Evolutionary conservation across 1,140 invertebrate species (phyloP).

Genomic region (Zaprionus ornatus): DNA sequence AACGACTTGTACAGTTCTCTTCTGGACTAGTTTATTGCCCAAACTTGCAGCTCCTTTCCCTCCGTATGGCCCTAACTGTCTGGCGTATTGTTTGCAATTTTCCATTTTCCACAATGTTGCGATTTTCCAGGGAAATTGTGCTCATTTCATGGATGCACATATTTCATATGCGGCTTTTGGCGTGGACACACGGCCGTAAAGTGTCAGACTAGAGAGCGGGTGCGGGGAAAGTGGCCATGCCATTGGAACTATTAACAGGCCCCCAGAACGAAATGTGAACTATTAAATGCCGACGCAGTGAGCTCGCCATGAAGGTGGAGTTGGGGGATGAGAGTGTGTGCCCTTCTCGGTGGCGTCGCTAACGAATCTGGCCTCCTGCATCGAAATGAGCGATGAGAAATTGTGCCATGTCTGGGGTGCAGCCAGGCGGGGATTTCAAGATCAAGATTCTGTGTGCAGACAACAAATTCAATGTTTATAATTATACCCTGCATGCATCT

Average conservation of each 20-base stretch:
- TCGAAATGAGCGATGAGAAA: conserved; percentile 73
- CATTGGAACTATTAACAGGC: conserved; percentile 56
- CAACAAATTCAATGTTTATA: conserved; percentile 58
- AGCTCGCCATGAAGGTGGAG: not conserved
- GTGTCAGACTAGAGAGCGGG: conserved; percentile 32
- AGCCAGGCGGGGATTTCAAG: conserved; percentile 54
- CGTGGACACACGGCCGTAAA: conserved; percentile 47
- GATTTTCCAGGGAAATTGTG: conserved; percentile 75
- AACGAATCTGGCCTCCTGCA: conserved; percentile 64
- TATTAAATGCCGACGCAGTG: conserved; percentile 15
- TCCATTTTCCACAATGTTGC: conserved; percentile 82
- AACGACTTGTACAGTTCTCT: not conserved
- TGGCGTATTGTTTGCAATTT: conserved; percentile 24
- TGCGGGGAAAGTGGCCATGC: not conserved
- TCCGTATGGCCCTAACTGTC: not conserved
- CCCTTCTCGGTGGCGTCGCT: not conserved
- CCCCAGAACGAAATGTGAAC: conserved; percentile 25
- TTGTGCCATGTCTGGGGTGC: conserved; percentile 67
- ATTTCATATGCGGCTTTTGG: conserved; percentile 69
- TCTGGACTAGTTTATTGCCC: conserved; percentile 15
- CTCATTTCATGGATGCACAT: conserved; percentile 77
- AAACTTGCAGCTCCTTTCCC: not conserved
- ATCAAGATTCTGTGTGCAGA: conserved; percentile 55
- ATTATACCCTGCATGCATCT: conserved; percentile 33
- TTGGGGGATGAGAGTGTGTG: not conserved